Evolutionary conservation across 2,888 invertebrate species (phyloP).

Genomic region (Rhogogaster chlorosoma): DNA sequence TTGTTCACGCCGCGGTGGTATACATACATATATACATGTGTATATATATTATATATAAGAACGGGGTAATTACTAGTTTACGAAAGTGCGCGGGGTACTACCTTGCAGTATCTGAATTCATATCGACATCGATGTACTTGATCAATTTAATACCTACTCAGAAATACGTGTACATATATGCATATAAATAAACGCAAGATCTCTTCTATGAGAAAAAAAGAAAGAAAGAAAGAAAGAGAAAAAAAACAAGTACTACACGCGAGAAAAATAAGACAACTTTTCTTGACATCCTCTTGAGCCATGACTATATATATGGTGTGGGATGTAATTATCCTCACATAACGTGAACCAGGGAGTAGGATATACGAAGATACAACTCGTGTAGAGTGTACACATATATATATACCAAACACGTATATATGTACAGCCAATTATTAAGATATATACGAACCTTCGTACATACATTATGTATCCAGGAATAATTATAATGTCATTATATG

Average conservation of each 20-base stretch:
- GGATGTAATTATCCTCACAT: slow-evolving; percentile 15
- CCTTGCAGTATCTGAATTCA: background rate
- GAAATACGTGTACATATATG: background rate
- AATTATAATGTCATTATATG: slow-evolving; percentile 22
- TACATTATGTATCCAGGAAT: background rate
- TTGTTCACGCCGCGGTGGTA: background rate
- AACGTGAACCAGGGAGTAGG: background rate
- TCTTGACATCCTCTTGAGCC: background rate
- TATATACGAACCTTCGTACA: slow-evolving; percentile 7
- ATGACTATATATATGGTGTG: background rate
- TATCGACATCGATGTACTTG: background rate
- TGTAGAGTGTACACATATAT: background rate
- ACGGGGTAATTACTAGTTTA: slow-evolving; percentile 1
- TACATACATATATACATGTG: background rate
- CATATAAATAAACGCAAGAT: background rate
- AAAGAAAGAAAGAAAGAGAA: background rate
- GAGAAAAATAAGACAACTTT: background rate
- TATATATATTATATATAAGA: background rate
- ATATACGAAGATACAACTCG: background rate
- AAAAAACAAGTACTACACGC: background rate
- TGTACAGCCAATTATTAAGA: background rate
- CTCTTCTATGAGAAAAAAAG: background rate
- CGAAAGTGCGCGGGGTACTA: background rate
- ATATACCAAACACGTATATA: background rate
- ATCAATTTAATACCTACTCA: background rate